Percentiles rank a stretch among this genome's conserved stretches.
Conservation (phyloP, 2,888 invertebrate species). For the Anoncus sp. region DNA sequence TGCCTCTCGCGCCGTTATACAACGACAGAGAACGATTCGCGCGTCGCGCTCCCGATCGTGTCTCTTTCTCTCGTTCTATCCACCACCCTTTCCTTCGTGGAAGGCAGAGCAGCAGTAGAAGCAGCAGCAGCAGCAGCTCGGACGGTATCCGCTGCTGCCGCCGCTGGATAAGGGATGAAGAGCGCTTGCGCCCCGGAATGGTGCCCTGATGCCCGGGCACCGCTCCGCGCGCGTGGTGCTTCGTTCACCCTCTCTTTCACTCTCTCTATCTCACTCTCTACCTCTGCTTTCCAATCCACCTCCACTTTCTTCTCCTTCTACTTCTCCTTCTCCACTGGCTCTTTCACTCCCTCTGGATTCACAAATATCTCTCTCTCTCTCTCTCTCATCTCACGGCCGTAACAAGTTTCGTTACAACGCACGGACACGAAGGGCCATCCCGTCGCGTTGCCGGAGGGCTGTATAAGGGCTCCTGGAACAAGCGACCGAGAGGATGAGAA, state of each 20-base stretch:
- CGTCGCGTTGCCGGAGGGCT: conserved; percentile 41
- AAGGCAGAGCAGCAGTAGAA: conserved; percentile 21
- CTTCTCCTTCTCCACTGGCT: conserved; percentile 16
- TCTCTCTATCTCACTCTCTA: conserved; percentile 23
- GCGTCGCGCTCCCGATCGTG: conserved; percentile 14
- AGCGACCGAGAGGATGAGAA: conserved; percentile 3
- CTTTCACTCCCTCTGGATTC: conserved; percentile 55
- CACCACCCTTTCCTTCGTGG: conserved; percentile 1
- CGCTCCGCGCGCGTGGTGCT: conserved; percentile 63
- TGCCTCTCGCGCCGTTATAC: conserved; percentile 32
- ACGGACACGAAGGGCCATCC: conserved; percentile 61
- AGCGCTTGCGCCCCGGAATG: conserved; percentile 67
- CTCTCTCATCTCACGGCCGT: conserved; percentile 60
- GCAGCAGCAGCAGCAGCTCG: conserved; percentile 54
- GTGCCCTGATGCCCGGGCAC: conserved; percentile 82
- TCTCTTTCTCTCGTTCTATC: conserved; percentile 39
- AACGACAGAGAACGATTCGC: conserved; percentile 40
- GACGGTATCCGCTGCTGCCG: conserved; percentile 50
- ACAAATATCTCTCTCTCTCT: conserved; percentile 55
- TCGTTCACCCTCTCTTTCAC: conserved; percentile 36
- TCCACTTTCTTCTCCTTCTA: conserved; percentile 31
- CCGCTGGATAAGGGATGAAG: conserved; percentile 47
- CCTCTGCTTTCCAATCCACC: conserved; percentile 16
- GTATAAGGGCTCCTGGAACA: conserved; percentile 17
- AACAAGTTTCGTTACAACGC: conserved; percentile 72